Conservation (phyloP, 2,888 invertebrate genomes). For the Hipparchia semele region DNA sequence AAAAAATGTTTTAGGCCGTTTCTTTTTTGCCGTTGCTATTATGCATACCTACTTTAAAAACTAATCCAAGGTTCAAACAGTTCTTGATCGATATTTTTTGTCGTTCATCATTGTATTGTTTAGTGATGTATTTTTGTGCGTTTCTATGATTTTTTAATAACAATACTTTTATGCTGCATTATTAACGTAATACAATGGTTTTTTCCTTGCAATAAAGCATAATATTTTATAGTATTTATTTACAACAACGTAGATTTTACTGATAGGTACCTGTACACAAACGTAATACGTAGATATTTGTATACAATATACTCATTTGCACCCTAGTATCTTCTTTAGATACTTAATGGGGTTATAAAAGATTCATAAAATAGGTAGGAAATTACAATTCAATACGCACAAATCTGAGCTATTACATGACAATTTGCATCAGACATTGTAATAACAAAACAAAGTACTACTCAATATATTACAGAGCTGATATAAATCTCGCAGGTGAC, state of each 20-base stretch:
- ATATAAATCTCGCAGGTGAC: conserved; percentile 40
- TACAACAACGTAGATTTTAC: background rate
- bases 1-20: background rate
- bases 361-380: background rate
- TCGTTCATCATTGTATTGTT: background rate
- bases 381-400: conserved; percentile 2
- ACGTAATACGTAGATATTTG: background rate
- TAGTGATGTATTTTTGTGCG: background rate
- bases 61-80: conserved; percentile 7
- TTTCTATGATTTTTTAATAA: background rate
- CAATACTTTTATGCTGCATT: background rate
- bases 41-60: background rate
- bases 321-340: background rate
- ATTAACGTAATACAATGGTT: background rate
- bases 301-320: conserved; percentile 5
- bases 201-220: no score
- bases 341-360: background rate
- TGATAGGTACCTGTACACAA: background rate
- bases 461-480: background rate
- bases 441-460: conserved; percentile 6
- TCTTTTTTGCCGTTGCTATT: background rate
- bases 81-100: background rate
- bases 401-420: background rate
- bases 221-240: no score
- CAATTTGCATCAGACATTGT: conserved; percentile 15